phyloP scores from a whole-genome alignment of 1,140 invertebrate genomes.

The Cheumatopsyche charites region DNA sequence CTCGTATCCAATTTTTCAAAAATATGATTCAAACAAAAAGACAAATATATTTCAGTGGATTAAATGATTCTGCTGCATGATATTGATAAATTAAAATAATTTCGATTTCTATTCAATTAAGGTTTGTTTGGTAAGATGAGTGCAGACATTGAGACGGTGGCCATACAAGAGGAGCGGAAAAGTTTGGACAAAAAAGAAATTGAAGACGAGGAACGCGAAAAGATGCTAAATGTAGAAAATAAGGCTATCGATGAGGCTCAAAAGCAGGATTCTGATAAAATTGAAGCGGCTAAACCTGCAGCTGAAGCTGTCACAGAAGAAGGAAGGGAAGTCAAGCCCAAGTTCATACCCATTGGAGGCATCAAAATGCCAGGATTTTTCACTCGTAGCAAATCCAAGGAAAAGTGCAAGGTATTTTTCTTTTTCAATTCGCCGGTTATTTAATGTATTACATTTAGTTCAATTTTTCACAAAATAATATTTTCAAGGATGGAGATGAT shows the following conservation, averaged over 20 bases:
- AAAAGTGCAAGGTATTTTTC: slow-evolving; percentile 64
- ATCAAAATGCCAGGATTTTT: slow-evolving; percentile 84
- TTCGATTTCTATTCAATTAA: too few species aligned
- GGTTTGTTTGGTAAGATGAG: slow-evolving; percentile 38
- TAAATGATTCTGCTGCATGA: too few species aligned
- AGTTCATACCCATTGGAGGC: slow-evolving; percentile 81
- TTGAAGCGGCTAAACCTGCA: slow-evolving; percentile 59
- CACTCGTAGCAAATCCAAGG: slow-evolving; percentile 76
- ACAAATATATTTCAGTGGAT: too few species aligned
- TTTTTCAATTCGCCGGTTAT: too few species aligned
- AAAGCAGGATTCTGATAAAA: slow-evolving; percentile 56
- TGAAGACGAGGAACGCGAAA: slow-evolving; percentile 73
- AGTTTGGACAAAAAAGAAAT: slow-evolving; percentile 74
- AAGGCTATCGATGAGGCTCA: slow-evolving; percentile 54
- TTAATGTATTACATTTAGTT: too few species aligned
- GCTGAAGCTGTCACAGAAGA: slow-evolving; percentile 66
- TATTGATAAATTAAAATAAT: too few species aligned
- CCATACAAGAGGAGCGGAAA: slow-evolving; percentile 59
- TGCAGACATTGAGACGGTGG: slow-evolving; percentile 39
- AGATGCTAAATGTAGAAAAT: slow-evolving; percentile 71
- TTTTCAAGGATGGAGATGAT: slow-evolving; percentile 52
- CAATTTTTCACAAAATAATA: not conserved
- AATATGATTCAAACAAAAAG: too few species aligned
- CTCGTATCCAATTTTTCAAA: too few species aligned
- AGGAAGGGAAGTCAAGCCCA: slow-evolving; percentile 73